phyloP scores from a whole-genome alignment of 2,888 invertebrate species.

The Pegoplata infirma region DNA sequence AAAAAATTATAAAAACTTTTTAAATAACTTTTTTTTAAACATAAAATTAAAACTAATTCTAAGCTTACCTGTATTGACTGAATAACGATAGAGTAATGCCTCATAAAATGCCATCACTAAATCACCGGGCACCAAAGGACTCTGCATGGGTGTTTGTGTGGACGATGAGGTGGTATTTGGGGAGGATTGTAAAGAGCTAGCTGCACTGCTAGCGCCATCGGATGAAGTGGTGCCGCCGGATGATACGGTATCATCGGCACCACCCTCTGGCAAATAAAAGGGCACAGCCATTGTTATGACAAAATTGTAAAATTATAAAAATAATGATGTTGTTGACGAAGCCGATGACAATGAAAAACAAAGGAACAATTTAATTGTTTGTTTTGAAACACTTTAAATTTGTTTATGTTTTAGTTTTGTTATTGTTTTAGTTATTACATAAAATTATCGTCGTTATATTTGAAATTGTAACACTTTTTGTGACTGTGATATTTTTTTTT shows the following conservation, averaged over 20 bases:
- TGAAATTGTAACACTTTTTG: conserved; percentile 32
- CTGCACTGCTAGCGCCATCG: conserved; percentile 65
- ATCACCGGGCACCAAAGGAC: conserved; percentile 72
- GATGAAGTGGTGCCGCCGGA: conserved; percentile 65
- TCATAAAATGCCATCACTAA: conserved; percentile 77
- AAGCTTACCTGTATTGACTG: conserved; percentile 72
- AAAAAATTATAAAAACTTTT: too few species aligned
- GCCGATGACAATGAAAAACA: conserved; percentile 28
- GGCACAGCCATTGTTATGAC: conserved; percentile 76
- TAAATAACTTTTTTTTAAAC: too few species aligned
- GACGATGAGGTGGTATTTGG: conserved; percentile 76
- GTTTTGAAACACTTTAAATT: conserved; percentile 35
- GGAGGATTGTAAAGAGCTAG: conserved; percentile 72
- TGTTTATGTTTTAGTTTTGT: conserved; percentile 36
- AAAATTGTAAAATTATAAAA: conserved; percentile 29
- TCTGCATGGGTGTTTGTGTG: conserved; percentile 75
- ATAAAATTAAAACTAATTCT: not conserved
- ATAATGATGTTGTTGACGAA: conserved; percentile 33
- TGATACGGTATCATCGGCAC: conserved; percentile 73
- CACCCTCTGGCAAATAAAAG: conserved; percentile 78
- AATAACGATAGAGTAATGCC: conserved; percentile 74
- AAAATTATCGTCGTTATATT: not conserved
- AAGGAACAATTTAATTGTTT: too few species aligned
- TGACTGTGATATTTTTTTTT: conserved; percentile 28
- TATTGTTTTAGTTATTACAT: not conserved